These are phyloP conservation scores for Lasioglossum zephyrum DNA, from an alignment of 2,888 invertebrate genomes.

Conservation along the genomic window DNA sequence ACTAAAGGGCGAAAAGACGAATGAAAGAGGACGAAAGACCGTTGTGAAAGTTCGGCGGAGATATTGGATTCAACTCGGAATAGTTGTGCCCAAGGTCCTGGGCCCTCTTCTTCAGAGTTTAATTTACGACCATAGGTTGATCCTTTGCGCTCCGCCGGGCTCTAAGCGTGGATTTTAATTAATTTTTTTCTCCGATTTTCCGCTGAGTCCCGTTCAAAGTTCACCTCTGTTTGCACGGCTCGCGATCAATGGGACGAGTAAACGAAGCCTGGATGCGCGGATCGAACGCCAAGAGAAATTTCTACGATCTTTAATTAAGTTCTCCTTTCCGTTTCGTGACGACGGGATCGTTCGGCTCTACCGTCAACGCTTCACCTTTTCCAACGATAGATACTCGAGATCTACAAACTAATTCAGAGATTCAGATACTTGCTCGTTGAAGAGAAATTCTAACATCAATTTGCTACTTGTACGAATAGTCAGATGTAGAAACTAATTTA, in stretches of 20 bases:
- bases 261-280: neutral
- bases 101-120: conserved; percentile 17
- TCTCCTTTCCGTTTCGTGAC: neutral
- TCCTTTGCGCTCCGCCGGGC: conserved; percentile 9
- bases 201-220: neutral
- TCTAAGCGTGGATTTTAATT: conserved; percentile 34
- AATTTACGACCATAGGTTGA: conserved; percentile 31
- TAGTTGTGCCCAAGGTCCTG: neutral
- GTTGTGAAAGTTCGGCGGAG: conserved; percentile 38
- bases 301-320: neutral
- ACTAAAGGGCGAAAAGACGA: conserved; percentile 45
- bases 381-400: neutral
- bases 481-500: no score
- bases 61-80: conserved; percentile 39
- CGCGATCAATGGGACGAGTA: neutral
- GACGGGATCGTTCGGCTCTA: neutral
- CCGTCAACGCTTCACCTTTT: neutral
- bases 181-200: conserved; percentile 16
- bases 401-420: neutral
- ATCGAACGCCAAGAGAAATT: neutral
- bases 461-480: no score
- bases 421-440: neutral
- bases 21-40: conserved; percentile 37
- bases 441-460: neutral
- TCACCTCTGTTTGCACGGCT: neutral